phyloP scores from a whole-genome alignment of 2,797 vertebrate genomes.

The Eremophila alpestris region DNA sequence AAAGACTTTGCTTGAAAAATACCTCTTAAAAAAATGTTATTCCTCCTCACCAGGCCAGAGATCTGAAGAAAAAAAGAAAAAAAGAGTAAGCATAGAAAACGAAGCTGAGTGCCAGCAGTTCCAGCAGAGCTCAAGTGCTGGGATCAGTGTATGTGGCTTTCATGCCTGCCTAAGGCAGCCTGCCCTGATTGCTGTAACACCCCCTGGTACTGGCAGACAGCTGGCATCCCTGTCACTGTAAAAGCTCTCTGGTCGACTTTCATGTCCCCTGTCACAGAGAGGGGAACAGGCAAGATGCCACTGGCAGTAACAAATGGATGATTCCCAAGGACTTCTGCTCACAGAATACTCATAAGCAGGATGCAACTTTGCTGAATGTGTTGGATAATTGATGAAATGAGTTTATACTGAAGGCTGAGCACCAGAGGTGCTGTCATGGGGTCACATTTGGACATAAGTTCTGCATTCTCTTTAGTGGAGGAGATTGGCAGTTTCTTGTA shows the following conservation, averaged over 20 bases:
- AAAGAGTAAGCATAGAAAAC: neutral
- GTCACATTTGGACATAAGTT: neutral
- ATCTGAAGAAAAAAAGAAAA: neutral
- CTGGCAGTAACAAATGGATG: neutral
- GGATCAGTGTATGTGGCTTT: neutral
- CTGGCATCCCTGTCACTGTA: neutral
- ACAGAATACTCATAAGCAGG: neutral
- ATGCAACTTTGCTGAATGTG: neutral
- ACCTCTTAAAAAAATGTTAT: neutral
- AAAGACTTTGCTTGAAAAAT: neutral
- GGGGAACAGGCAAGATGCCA: neutral
- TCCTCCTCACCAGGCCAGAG: neutral
- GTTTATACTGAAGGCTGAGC: neutral
- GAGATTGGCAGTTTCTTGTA: neutral
- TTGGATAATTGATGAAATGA: neutral
- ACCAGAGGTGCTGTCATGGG: rapidly evolving
- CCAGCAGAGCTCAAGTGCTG: neutral
- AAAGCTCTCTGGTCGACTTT: neutral
- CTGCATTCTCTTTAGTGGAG: neutral
- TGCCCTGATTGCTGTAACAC: neutral
- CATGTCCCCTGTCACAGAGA: neutral
- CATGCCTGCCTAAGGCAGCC: neutral
- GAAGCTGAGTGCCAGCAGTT: neutral
- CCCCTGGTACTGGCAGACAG: neutral
- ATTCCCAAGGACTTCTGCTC: neutral